Base-by-base conservation (phyloP, 2,113 vertebrate genomes). In the Butorides virescens region DNA sequence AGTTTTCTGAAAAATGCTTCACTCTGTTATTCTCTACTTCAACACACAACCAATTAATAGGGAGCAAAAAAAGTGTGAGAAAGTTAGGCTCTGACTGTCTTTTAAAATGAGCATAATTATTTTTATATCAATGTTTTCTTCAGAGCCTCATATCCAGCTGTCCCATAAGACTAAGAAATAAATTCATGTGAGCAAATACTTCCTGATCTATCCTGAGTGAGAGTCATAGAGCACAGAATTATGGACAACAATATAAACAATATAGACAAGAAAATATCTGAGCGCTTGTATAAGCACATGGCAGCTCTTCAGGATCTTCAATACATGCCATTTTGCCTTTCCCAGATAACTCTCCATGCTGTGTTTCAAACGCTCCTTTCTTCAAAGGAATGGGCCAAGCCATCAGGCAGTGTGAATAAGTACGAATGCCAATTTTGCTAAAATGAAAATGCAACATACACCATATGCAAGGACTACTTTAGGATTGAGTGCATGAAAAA, bases 281-380 rank as follows among this genome's bases (percentile, higher is more conserved):
- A 21, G 4, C 15, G 3, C 5, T 65, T 7, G 2, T 1, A 7
- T 10, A 9, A 86, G 30, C 3, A 15, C 32, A 27, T 27, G 8
- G 3, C 23, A 55, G 21, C 22, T 13, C 34, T 63, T 63, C 10
- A 19, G 61, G 32, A 11, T 9, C 49, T 27, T 72, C 30, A 22
- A 9, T 5, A 13, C 7, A 7, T 7, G 18, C 2, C 13, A 3
- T 59, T 83, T 63, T 34, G 14, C 9, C 10, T 67, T 88, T 74
- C 18, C 37, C 42, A 5, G 21, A 34, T 29, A 50, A 9, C 12
- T 75, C 22, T 66, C 70, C 58, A 47, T 62, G 42, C n/a, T 16
- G 18, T 18, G 25, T 58, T 67, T 47, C 59, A 47, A 2, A 37
- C 37, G 25, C 19, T 29, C 21, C 4, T 1, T 39, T 55, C n/a